Conservation (phyloP, 2,888 invertebrate species). For the Protonemura montana region DNA sequence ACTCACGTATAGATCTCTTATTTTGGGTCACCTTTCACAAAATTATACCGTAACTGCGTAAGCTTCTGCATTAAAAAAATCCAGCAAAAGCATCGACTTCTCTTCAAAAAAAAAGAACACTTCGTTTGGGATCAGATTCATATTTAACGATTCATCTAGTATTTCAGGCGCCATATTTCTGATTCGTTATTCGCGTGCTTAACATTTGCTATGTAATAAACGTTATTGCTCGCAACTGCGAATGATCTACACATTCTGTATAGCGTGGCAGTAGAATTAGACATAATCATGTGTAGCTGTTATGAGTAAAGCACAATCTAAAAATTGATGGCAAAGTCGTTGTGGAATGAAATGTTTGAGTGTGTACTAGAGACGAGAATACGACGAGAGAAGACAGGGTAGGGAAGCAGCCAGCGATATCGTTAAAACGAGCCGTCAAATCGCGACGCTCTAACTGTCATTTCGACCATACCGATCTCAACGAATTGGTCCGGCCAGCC, state of each 20-base stretch:
- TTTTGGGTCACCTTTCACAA: slow-evolving; percentile 5
- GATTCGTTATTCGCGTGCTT: slow-evolving; percentile 7
- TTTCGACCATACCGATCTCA: slow-evolving; percentile 42
- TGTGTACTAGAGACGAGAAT: not conserved
- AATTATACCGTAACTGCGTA: not conserved
- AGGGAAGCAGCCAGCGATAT: slow-evolving; percentile 42
- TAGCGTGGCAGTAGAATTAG: slow-evolving; percentile 14
- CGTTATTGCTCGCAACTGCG: not conserved
- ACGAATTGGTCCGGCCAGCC: not conserved
- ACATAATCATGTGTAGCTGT: slow-evolving; percentile 38
- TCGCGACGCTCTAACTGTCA: slow-evolving; percentile 45
- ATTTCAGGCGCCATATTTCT: not conserved
- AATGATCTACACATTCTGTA: not conserved
- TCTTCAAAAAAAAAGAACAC: not conserved
- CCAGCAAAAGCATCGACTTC: not conserved
- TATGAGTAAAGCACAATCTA: slow-evolving; percentile 8
- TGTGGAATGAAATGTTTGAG: slow-evolving; percentile 28
- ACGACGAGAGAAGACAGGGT: not conserved
- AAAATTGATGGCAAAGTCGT: slow-evolving; percentile 40
- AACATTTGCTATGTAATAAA: not conserved
- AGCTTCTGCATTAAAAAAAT: not conserved
- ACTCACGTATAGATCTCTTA: not conserved
- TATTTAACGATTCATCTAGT: not conserved
- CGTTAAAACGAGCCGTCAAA: slow-evolving; percentile 47
- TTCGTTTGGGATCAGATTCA: not conserved